Conservation (phyloP, 2,888 invertebrate species). For the Lysandra coridon region DNA sequence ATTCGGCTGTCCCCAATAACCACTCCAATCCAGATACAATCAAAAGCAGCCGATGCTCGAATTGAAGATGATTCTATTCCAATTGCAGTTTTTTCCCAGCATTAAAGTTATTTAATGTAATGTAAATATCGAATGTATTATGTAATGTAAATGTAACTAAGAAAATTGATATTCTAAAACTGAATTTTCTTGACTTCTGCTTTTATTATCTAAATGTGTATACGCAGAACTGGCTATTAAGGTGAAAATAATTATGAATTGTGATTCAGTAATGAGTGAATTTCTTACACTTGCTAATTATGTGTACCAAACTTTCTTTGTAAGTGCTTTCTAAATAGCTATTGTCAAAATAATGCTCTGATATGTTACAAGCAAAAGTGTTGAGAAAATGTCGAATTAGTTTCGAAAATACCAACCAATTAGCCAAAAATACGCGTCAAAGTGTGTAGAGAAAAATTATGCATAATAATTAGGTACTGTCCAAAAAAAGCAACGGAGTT, state of each 20-base stretch:
- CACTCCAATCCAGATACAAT: conserved; percentile 38
- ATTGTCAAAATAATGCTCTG: conserved; percentile 26
- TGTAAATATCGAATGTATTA: too few relatives aligned
- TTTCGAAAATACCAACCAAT: conserved; percentile 13
- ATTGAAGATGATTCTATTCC: not conserved
- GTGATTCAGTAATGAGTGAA: conserved; percentile 30
- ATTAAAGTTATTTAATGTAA: not conserved
- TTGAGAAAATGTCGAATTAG: conserved; percentile 29
- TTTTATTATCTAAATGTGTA: conserved; percentile 5
- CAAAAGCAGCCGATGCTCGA: conserved; percentile 27
- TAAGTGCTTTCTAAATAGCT: conserved; percentile 28
- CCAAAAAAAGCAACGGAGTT: not conserved
- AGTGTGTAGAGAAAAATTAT: conserved; percentile 9
- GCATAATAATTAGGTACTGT: not conserved
- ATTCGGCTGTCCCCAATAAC: conserved; percentile 35
- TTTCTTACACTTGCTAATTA: conserved; percentile 29
- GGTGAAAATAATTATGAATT: conserved; percentile 29
- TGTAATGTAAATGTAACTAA: too few relatives aligned
- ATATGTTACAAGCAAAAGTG: conserved; percentile 15
- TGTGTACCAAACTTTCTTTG: conserved; percentile 30
- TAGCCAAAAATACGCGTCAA: not conserved
- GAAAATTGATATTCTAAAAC: not conserved
- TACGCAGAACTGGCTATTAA: conserved; percentile 21
- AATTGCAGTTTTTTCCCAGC: not conserved
- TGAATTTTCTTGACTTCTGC: conserved; percentile 13